phyloP scores from a whole-genome alignment of 2,888 invertebrate genomes.

The Halocaridina rubra region DNA sequence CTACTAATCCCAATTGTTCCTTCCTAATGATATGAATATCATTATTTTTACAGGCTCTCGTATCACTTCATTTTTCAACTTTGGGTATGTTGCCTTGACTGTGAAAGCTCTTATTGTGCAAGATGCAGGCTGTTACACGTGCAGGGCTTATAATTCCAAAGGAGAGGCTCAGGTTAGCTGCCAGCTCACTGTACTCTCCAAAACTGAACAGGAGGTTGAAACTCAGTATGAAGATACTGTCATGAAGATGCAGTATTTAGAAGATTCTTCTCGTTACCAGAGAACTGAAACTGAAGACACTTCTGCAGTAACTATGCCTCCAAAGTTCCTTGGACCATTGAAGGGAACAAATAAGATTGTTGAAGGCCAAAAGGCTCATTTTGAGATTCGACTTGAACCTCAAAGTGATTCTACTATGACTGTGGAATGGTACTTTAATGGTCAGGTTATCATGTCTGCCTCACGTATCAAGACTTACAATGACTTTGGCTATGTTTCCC shows the following conservation, averaged over 20 bases:
- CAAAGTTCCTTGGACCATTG: constrained; percentile 87
- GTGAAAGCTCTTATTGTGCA: constrained; percentile 90
- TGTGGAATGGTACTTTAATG: constrained; percentile 96
- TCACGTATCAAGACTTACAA: constrained; percentile 93
- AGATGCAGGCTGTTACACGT: constrained; percentile 90
- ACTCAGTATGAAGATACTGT: constrained; percentile 92
- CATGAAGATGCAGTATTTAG: constrained; percentile 89
- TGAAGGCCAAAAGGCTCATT: constrained; percentile 93
- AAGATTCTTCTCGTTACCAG: constrained; percentile 73
- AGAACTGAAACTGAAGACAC: constrained; percentile 58
- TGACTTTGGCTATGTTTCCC: constrained; percentile 96
- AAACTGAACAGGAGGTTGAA: constrained; percentile 84
- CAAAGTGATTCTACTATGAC: constrained; percentile 91
- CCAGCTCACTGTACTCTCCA: constrained; percentile 84
- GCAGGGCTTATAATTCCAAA: constrained; percentile 85
- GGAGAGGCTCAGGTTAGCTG: constrained; percentile 88
- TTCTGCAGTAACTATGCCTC: constrained; percentile 67
- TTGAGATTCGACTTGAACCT: constrained; percentile 94
- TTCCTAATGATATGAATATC: background rate
- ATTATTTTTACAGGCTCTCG: constrained; percentile 75
- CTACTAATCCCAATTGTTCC: too few species aligned
- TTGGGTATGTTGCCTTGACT: constrained; percentile 93
- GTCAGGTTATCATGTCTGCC: constrained; percentile 87
- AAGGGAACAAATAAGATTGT: constrained; percentile 93
- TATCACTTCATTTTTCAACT: constrained; percentile 92